Evolutionary conservation across 2,113 vertebrate genomes (phyloP), one percentile per base, ranked within the genome.

Genomic region (Colossoma macropomum): DNA sequence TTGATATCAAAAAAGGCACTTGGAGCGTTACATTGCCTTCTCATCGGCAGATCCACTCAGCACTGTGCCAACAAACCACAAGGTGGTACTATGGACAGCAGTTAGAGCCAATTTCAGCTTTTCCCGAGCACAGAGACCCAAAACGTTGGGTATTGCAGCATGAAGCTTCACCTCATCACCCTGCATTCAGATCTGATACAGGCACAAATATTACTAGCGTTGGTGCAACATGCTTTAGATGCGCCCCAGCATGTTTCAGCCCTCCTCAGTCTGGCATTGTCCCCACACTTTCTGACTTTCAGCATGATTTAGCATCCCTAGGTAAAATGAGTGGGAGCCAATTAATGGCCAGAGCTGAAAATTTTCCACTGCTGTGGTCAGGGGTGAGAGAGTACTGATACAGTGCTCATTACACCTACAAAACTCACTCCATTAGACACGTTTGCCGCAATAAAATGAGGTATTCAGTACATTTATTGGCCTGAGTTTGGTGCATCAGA

Each of bases 81-180:
- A 93, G 93, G 90, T 91, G 93, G 91, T 91, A 77, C 50, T 90
- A 50, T 88, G 86, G 71, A 63, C 34, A 38, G 7, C 65, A 84
- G 87, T 90, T 19, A 82, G 38, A 66, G 82, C 80, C 68, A 16
- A 0, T 12, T 27, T 60, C 10, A 38, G 66, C 17, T 38, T 69
- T 69, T 56, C 21, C 1, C 21, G 30, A 15, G 30, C 34, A 32
- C 12, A 32, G 4, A 4, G 15, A 32, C 17, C 19, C 32, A 9
- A 32, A 30, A 19, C 5, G 6, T 19, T 6, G 63, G 16, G 1
- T 19, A 66, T 66, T 66, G 17, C 13, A 32, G 27, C 63, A 66
- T 45, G 10, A 11, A 9, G 41, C 41, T 45, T 8, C 41, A 38
- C 66, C 66, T 69, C 66, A 34, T 12, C 65, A 13, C 12, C 25